Evolutionary conservation across 2,113 vertebrate species (phyloP), one percentile per base, ranked within the genome.

Genomic region (Prinia subflava): DNA sequence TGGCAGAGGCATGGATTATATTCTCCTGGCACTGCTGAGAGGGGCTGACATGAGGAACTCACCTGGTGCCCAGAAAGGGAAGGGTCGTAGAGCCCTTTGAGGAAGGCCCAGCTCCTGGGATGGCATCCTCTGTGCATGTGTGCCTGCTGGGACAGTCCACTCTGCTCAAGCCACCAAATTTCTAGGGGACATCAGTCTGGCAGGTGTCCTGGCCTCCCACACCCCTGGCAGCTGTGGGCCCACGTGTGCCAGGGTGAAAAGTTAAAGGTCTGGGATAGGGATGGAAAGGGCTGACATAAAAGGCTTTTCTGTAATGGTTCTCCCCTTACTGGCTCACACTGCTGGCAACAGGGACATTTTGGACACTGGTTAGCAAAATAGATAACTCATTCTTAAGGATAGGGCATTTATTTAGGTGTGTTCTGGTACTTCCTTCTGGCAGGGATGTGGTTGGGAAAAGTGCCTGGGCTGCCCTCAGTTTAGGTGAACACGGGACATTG

Each of bases 61-160:
- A 46, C 24, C n/a, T 22, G 55, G 13, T 64, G 41, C n/a, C 39
- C 5, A 2, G 53, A 0, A 0, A 90, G 28, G 24, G 27, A 79
- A 71, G 41, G 27, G 9, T 39, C 65, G 75, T 0, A 1, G 2
- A 85, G 44, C 49, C 44, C 59, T 63, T n/a, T 17, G 24, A 21
- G 41, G 24, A 88, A 44, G 22, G 13, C 9, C 8, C 25, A 73
- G 25, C n/a, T 68, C 67, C 50, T 1, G 0, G 28, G 10, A 22
- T 17, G 13, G n/a, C 60, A 68, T 47, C 18, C 15, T 74, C 50
- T 1, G 1, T 17, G 28, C 1, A 9, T 4, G 17, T 52, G 15
- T 49, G 42, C 31, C 47, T 80, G 56, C 91, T 81, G 56, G 64
- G 62, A 9, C 47, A 83, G 21, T 64, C 20, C 10, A 0, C 27